A percentile compares a stretch with the other conserved stretches of the same genome.
These are phyloP conservation scores for Tholera decimalis DNA, from an alignment of 2,888 invertebrate genomes.

Conservation along the genomic window DNA sequence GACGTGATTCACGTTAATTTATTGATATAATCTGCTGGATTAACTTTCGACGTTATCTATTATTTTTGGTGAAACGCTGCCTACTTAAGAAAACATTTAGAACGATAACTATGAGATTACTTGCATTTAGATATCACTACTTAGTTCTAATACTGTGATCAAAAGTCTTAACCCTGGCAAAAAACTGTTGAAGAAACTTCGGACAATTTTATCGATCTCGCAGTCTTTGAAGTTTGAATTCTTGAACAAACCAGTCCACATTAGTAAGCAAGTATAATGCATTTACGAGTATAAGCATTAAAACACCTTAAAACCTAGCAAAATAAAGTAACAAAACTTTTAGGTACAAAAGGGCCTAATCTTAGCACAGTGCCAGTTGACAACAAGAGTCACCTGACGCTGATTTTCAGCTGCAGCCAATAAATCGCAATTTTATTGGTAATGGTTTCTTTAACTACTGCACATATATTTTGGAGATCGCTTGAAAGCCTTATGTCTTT, in stretches of 20 bases:
- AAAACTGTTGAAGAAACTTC: neutral
- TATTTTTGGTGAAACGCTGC: constrained; percentile 31
- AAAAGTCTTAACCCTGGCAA: neutral
- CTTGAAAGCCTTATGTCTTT: no score
- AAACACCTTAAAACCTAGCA: no score
- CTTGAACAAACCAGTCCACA: neutral
- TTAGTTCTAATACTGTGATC: neutral
- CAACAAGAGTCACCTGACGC: no score
- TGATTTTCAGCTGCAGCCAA: no score
- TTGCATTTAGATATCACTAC: constrained; percentile 10
- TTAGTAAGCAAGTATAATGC: no score
- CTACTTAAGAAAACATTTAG: constrained; percentile 17
- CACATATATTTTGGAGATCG: neutral
- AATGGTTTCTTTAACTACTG: neutral
- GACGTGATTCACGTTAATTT: constrained; percentile 31
- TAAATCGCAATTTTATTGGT: no score
- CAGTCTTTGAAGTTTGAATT: no score
- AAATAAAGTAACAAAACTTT: no score
- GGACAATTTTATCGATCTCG: neutral
- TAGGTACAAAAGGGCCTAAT: no score
- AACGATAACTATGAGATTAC: constrained; percentile 21
- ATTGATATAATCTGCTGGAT: constrained; percentile 40
- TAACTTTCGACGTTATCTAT: constrained; percentile 35
- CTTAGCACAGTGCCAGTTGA: no score
- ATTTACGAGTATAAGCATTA: no score